Evolutionary conservation across 1,140 invertebrate genomes (phyloP).

Genomic region (Micrasema longulum): DNA sequence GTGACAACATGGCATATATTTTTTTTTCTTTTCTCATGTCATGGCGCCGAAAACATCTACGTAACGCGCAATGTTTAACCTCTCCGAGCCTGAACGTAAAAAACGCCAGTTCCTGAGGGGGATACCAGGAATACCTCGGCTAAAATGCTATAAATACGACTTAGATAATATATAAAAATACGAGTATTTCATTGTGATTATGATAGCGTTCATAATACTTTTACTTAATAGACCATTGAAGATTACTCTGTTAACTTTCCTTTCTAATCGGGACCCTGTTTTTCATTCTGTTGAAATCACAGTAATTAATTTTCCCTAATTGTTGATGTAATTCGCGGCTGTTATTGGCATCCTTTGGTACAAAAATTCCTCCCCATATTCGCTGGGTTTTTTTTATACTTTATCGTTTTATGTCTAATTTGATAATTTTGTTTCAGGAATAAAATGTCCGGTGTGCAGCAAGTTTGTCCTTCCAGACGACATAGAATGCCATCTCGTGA

Average conservation of each 20-base stretch:
- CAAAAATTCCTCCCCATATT: background rate
- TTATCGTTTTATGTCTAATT: background rate
- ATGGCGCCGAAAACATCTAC: no score
- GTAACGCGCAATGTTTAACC: no score
- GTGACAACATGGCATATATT: no score
- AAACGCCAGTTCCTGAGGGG: no score
- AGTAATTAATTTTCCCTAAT: background rate
- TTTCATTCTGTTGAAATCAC: background rate
- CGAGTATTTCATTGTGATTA: no score
- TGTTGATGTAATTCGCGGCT: background rate
- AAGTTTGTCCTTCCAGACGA: constrained; percentile 97
- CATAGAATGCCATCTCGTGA: constrained; percentile 97
- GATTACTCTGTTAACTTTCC: no score
- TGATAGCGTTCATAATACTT: no score
- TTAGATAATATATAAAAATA: no score
- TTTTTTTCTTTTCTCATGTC: no score
- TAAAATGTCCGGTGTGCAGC: constrained; percentile 98
- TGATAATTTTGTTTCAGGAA: constrained; percentile 75
- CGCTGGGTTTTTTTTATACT: background rate
- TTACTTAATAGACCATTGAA: background rate
- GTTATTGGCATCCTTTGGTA: background rate
- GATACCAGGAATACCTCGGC: no score
- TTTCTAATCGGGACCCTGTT: background rate
- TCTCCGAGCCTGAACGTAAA: no score
- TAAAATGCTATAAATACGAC: no score